A percentile compares a stretch with the other conserved stretches of the same genome.
phyloP scores from a whole-genome alignment of 2,797 vertebrate species.

The Nyctibius grandis region DNA sequence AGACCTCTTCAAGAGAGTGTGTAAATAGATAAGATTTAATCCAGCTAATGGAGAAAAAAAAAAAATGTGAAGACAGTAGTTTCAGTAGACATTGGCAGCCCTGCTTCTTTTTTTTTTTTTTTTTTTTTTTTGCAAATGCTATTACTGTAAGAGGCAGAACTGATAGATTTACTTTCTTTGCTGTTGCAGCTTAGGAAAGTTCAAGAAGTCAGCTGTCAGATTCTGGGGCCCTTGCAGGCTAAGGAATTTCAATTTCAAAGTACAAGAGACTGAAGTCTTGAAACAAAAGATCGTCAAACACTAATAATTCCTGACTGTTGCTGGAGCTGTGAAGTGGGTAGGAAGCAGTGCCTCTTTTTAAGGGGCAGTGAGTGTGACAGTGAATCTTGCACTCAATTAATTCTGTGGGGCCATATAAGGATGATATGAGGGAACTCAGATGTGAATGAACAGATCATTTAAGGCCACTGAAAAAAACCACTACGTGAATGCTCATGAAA shows the following conservation, averaged over 20 bases:
- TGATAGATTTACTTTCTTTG: constrained; percentile 58
- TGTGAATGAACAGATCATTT: not conserved
- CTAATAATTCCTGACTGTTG: constrained; percentile 59
- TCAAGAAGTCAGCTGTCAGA: constrained; percentile 72
- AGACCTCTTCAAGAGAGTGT: not conserved
- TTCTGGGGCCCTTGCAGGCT: constrained; percentile 53
- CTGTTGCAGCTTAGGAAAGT: constrained; percentile 59
- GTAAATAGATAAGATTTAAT: constrained; percentile 16
- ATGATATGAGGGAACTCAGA: not conserved
- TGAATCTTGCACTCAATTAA: constrained; percentile 2
- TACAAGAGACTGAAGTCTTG: constrained; percentile 65
- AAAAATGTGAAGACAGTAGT: not conserved
- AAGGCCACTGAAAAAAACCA: not conserved
- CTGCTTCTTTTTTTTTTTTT: not conserved
- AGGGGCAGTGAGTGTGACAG: not conserved
- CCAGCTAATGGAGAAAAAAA: not conserved
- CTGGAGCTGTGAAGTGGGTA: constrained; percentile 14
- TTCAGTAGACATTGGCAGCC: not conserved
- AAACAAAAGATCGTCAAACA: constrained; percentile 73
- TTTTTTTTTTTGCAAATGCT: not conserved
- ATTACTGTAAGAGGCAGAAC: not conserved
- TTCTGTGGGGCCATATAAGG: not conserved
- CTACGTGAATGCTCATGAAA: not conserved
- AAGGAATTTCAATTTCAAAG: constrained; percentile 75
- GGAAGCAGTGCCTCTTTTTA: not conserved